These are phyloP conservation scores for Spheniscus mendiculus DNA, from an alignment of 2,113 vertebrate genomes.

Conservation along the genomic window DNA sequence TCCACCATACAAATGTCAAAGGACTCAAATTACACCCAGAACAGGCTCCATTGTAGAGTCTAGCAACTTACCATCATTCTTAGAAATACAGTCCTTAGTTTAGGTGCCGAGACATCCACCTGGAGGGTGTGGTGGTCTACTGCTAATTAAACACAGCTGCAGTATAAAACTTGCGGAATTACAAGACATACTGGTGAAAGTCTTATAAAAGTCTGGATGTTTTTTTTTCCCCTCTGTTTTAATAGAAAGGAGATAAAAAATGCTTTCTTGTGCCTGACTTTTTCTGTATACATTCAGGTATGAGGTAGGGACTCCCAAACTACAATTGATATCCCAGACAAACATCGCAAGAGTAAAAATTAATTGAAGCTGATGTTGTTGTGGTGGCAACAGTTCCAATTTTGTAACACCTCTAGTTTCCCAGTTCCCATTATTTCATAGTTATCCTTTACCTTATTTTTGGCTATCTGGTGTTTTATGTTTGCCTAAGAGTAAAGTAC, in stretches of 20 bases:
- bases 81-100: not conserved
- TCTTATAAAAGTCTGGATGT: not conserved
- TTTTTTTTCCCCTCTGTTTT: not conserved
- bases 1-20: not conserved
- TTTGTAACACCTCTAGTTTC: not conserved
- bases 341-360: not conserved
- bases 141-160: constrained; percentile 17
- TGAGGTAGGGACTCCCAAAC: not conserved
- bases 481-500: not conserved
- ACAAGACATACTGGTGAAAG: not conserved
- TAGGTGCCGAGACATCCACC: not conserved
- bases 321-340: not conserved
- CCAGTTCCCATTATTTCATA: not conserved
- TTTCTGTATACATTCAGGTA: not conserved
- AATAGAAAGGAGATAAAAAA: not conserved
- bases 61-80: not conserved
- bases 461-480: not conserved
- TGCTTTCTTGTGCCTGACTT: not conserved
- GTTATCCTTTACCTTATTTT: not conserved
- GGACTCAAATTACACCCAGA: not conserved
- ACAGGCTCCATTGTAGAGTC: not conserved
- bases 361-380: not conserved
- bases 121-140: not conserved
- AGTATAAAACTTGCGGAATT: not conserved
- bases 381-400: not conserved